Percentiles rank a stretch among this genome's conserved stretches.
These are phyloP conservation scores for Podarcis siculus DNA, from an alignment of 2,797 vertebrate genomes.

Conservation along the genomic window DNA sequence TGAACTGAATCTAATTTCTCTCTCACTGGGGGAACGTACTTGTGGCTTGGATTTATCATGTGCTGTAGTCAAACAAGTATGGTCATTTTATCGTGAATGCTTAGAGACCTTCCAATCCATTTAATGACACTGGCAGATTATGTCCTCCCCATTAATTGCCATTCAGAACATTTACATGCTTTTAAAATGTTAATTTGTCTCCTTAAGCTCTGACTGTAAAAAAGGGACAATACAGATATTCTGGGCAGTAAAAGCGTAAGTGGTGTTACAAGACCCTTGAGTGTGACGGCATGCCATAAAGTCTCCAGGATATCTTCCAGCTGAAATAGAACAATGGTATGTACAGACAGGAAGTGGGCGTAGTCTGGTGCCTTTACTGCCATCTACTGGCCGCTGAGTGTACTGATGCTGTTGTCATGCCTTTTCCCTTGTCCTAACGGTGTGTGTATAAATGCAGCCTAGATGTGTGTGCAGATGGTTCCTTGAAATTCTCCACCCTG, in stretches of 20 bases:
- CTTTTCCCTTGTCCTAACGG: neutral
- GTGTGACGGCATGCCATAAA: conserved; percentile 65
- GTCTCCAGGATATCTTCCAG: conserved; percentile 57
- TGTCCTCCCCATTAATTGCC: conserved; percentile 80
- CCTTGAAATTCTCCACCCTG: no score
- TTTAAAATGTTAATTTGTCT: conserved; percentile 84
- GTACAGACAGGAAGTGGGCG: neutral
- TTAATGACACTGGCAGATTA: conserved; percentile 81
- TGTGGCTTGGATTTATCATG: conserved; percentile 74
- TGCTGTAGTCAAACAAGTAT: conserved; percentile 75
- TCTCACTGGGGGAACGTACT: neutral
- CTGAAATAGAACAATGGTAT: conserved; percentile 43
- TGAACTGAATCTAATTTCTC: no score
- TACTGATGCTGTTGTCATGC: conserved; percentile 7
- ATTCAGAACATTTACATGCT: conserved; percentile 76
- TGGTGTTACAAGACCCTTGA: conserved; percentile 62
- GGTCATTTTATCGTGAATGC: conserved; percentile 83
- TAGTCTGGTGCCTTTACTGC: conserved; percentile 43
- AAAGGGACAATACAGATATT: conserved; percentile 68
- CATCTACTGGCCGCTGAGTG: conserved; percentile 52
- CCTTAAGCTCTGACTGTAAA: conserved; percentile 76
- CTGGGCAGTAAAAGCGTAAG: conserved; percentile 45
- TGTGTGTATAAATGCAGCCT: neutral
- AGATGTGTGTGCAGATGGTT: no score
- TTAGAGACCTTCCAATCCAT: conserved; percentile 82